Evolutionary conservation across 2,888 invertebrate genomes (phyloP), one percentile per base, ranked within the genome.

Genomic region (Leptopilina syphax): DNA sequence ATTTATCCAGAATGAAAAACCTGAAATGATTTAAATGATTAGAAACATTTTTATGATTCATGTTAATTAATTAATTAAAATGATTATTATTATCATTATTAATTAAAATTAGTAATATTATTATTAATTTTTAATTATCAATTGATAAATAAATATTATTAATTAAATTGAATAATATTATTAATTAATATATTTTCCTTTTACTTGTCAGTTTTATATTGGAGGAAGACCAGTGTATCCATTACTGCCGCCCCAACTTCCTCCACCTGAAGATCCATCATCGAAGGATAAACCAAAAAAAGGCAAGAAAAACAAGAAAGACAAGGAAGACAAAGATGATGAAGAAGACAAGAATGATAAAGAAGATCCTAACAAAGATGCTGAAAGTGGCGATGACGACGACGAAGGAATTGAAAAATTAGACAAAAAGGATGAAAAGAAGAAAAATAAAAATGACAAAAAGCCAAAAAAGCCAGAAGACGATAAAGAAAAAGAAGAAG

Each of bases 161-260:
- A 10, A n/a, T 10, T 44, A 44, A 44, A 50, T 12, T 47, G 4
- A n/a, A 7, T 60, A n/a, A 60, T 50, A 3, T 44, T 24, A 5
- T 24, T 4, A 10, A 24, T 6, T 18, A 6, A 24, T 50, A n/a
- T 12, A 27, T 3, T 18, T 5, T 54, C 7, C 13, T 0, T 34
- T 34, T 34, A 34, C 34, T 54, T 41, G n/a, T 41, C 27, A 70
- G 70, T 70, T 70, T 54, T 70, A 50, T 27, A 27, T 8, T 70
- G 70, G 70, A n/a, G 70, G 70, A 8, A 70, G 70, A 13, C 70
- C 70, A 50, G 13, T 70, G 1, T 70, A 54, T 9, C 70, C 70
- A 70, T 13, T 27, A 54, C 27, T 54, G 6, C 70, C 54, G 12
- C 50, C 50, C 50, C 44, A 3, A 13, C 50, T 27, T 70, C 50